Evolutionary conservation across 2,113 vertebrate genomes (phyloP).

Genomic region (Coptodon bakossiorum): DNA sequence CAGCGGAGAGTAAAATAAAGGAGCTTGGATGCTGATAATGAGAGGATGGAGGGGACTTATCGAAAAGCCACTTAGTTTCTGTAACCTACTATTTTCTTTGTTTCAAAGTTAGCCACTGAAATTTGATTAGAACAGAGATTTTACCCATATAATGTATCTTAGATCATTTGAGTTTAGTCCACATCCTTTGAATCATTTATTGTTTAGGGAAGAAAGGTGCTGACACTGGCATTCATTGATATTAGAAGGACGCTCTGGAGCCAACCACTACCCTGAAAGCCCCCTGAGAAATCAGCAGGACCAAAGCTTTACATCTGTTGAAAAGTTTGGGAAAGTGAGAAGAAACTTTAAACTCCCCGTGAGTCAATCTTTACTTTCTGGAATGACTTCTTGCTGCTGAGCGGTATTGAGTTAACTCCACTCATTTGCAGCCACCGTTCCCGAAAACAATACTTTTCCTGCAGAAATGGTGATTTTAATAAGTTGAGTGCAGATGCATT

Average conservation of each 20-base stretch:
- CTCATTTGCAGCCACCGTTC: conserved; percentile 9
- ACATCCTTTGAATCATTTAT: not conserved
- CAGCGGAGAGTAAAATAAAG: not conserved
- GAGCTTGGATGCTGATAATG: not conserved
- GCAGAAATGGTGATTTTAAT: not conserved
- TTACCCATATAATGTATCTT: not conserved
- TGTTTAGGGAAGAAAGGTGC: not conserved
- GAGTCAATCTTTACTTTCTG: not conserved
- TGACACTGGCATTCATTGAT: not conserved
- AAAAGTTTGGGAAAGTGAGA: conserved; percentile 1
- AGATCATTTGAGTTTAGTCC: not conserved
- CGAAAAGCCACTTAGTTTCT: not conserved
- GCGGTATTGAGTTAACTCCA: not conserved
- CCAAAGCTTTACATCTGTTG: not conserved
- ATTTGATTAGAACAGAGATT: not conserved
- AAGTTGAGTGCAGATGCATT: not conserved
- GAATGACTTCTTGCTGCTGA: not conserved
- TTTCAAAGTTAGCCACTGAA: not conserved
- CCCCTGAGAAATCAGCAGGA: not conserved
- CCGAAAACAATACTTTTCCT: conserved; percentile 15
- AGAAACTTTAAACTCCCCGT: not conserved
- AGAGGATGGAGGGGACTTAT: not conserved
- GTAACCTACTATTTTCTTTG: not conserved
- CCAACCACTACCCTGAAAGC: not conserved
- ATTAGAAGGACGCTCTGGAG: not conserved